Percentiles rank a stretch among this genome's conserved stretches.
Evolutionary conservation across 2,113 vertebrate genomes (phyloP).

Genomic region (Salminus brasiliensis): DNA sequence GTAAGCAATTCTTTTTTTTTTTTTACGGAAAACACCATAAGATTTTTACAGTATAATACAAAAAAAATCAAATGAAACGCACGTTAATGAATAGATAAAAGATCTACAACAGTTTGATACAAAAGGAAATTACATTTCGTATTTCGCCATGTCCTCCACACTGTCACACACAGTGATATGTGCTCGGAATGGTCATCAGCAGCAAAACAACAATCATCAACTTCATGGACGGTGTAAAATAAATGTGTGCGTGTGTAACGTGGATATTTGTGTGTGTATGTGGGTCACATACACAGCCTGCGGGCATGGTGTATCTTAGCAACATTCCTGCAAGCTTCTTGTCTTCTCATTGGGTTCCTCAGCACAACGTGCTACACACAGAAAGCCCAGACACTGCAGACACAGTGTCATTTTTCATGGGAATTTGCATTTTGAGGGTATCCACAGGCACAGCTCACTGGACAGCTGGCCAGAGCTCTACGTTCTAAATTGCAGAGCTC

Average conservation of each 20-base stretch:
- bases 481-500: slow-evolving; percentile 5
- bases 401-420: too few species aligned
- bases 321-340: too few species aligned
- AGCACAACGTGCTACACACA: neutral
- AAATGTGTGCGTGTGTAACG: neutral
- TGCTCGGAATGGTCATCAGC: slow-evolving; percentile 55
- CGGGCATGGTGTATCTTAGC: slow-evolving; percentile 8
- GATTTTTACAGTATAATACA: slow-evolving; percentile 75
- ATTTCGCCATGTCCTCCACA: slow-evolving; percentile 54
- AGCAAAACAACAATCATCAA: slow-evolving; percentile 49
- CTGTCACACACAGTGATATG: slow-evolving; percentile 65
- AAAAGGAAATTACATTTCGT: slow-evolving; percentile 74
- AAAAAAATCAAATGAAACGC: slow-evolving; percentile 83
- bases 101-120: slow-evolving; percentile 74
- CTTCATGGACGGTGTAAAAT: slow-evolving; percentile 38
- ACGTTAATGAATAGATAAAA: slow-evolving; percentile 81
- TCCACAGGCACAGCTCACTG: slow-evolving; percentile 2
- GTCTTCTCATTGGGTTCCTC: slow-evolving; percentile 5
- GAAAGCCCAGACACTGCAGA: slow-evolving; percentile 13
- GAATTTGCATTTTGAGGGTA: slow-evolving; percentile 24
- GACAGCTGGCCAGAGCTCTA: slow-evolving; percentile 29
- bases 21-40: slow-evolving; percentile 64
- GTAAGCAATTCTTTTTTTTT: too few species aligned
- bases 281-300: slow-evolving; percentile 1
- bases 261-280: too few species aligned